A percentile compares a stretch with the other conserved stretches of the same genome.
Evolutionary conservation across 2,888 invertebrate species (phyloP).

Genomic region (Rhagophthalmus giganteus): DNA sequence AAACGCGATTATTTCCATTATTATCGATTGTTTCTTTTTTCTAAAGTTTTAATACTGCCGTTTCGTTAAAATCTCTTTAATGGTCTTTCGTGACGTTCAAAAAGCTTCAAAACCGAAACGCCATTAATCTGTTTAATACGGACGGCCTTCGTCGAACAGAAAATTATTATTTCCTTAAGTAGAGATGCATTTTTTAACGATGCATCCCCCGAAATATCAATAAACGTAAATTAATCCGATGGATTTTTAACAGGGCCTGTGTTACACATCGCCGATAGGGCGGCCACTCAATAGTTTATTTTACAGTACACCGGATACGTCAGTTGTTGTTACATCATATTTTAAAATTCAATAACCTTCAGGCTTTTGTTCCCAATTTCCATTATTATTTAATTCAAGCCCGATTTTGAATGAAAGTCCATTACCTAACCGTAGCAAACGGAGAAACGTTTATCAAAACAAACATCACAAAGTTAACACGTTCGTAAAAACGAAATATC

Average conservation of each 20-base stretch:
- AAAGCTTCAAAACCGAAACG: too few species aligned
- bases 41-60: too few species aligned
- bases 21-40: too few species aligned
- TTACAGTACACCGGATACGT: conserved; percentile 18
- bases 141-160: too few species aligned
- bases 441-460: too few species aligned
- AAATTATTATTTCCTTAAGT: too few species aligned
- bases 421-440: neutral
- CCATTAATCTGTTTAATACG: too few species aligned
- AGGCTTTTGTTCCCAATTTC: neutral
- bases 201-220: neutral
- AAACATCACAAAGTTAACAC: neutral
- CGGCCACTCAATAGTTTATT: conserved; percentile 9
- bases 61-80: too few species aligned
- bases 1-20: too few species aligned
- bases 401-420: neutral
- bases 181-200: too few species aligned
- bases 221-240: conserved; percentile 4
- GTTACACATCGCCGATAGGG: conserved; percentile 3
- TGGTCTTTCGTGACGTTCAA: too few species aligned
- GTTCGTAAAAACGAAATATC: too few species aligned
- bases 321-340: conserved; percentile 15
- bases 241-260: conserved; percentile 2
- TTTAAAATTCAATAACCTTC: conserved; percentile 3
- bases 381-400: conserved; percentile 1